Base-by-base conservation (phyloP, 2,797 vertebrate genomes). In the Holocentrus rufus region DNA sequence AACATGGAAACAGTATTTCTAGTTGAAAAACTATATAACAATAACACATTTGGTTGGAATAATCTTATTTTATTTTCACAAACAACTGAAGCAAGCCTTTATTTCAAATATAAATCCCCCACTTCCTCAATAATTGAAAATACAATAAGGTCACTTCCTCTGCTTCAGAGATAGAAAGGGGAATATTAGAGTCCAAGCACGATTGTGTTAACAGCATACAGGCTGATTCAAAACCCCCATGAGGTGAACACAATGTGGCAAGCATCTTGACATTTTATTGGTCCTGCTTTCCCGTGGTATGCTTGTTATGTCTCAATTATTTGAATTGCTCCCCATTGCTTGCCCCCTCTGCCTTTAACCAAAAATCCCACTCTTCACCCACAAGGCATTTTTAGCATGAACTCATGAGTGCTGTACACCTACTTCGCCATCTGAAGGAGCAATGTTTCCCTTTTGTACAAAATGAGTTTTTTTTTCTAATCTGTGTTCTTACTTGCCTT, bases 11-110 rank as follows among this genome's bases (percentile, higher is more conserved):
- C 9, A 4, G 18, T n/a, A 25, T 46, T 31, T 59, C 42, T 30
- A 13, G 22, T 53, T 49, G 1, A 20, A 30, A 36, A 2, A 50
- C 23, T 17, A 46, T 4, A 17, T 46, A 39, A 54, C 53, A 56
- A 46, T 39, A 62, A 55, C 36, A 76, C 44, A 64, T 62, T 66
- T 23, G 57, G 67, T 67, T 67, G 62, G 81, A 89, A 81, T 82
- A 74, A 69, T 79, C 67, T 73, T 39, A 74, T 68, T 92, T 93
- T 91, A 91, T 93, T 93, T 85, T 87, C 58, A 78, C 74, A 88
- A 85, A 69, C 18, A 50, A 47, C 15, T 17, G 46, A 47, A 22
- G 68, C 85, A 91, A 90, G 81, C 70, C 71, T 84, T 76, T 65
- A 77, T 23, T 68, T 81, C 69, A 74, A 78, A 65, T 74, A 69